These are phyloP conservation scores for Pholis gunnellus DNA, from an alignment of 2,113 vertebrate species.

Conservation along the genomic window DNA sequence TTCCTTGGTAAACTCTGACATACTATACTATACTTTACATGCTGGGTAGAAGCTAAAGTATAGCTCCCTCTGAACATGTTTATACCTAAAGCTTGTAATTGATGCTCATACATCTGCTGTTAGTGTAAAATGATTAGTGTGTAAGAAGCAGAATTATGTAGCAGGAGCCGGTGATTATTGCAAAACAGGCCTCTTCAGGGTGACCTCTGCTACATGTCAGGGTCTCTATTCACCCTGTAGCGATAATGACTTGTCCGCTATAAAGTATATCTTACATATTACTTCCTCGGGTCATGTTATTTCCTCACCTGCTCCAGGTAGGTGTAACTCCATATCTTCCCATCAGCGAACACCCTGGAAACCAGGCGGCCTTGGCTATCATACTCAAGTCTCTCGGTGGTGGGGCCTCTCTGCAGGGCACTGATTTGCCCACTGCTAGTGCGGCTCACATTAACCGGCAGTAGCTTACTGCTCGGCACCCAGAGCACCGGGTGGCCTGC, in stretches of 20 bases:
- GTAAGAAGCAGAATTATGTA: conserved; percentile 18
- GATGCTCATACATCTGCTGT: conserved; percentile 11
- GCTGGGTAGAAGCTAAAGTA: conserved; percentile 15
- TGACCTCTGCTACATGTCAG: conserved; percentile 37
- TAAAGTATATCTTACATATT: conserved; percentile 17
- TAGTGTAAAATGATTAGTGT: conserved; percentile 11
- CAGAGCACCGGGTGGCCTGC: conserved; percentile 96
- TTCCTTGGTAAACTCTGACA: not conserved
- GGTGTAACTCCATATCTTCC: conserved; percentile 98
- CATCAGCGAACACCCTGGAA: conserved; percentile 94
- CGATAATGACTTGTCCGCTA: conserved; percentile 30
- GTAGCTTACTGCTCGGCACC: conserved; percentile 97
- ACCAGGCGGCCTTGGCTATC: conserved; percentile 94
- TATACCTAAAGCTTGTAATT: conserved; percentile 15
- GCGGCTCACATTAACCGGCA: conserved; percentile 96
- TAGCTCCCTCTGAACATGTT: conserved; percentile 4
- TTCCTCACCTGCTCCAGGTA: conserved; percentile 95
- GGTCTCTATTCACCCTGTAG: conserved; percentile 25
- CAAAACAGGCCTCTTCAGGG: conserved; percentile 33
- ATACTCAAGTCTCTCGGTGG: conserved; percentile 93
- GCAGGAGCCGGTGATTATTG: conserved; percentile 12
- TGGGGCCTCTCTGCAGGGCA: conserved; percentile 93
- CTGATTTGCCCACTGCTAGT: conserved; percentile 93
- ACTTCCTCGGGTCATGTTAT: conserved; percentile 23
- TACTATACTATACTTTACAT: not conserved